phyloP scores from a whole-genome alignment of 30 jellyfish, hydroid and myxozoan genomes.

The Cassiopea xamachana region DNA sequence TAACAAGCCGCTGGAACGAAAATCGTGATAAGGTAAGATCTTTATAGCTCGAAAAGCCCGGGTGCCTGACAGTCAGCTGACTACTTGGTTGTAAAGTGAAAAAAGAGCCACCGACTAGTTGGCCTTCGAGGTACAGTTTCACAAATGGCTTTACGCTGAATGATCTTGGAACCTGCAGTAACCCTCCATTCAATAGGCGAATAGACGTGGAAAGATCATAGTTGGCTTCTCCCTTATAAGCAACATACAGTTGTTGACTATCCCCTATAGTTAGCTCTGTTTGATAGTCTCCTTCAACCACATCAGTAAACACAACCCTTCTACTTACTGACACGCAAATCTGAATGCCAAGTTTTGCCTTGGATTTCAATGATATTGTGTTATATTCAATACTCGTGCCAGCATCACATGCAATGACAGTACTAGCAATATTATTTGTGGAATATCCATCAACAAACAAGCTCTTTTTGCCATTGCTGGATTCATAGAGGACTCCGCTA shows the following conservation, averaged over 20 bases:
- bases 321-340: constrained; percentile 6
- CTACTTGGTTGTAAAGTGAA: constrained; percentile 44
- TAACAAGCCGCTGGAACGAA: constrained; percentile 21
- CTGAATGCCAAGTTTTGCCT: constrained; percentile 44
- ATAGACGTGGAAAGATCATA: constrained; percentile 49
- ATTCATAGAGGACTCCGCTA: constrained; percentile 39
- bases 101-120: constrained; percentile 45
- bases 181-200: constrained; percentile 35
- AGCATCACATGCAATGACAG: constrained; percentile 64
- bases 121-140: constrained; percentile 45
- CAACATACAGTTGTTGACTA: constrained; percentile 53
- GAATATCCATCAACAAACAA: constrained; percentile 43
- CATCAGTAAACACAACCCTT: constrained; percentile 45
- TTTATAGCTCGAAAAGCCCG: constrained; percentile 46
- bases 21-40: constrained; percentile 36
- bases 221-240: constrained; percentile 56
- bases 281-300: constrained; percentile 33
- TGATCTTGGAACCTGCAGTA: constrained; percentile 51
- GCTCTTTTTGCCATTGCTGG: not conserved
- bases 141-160: constrained; percentile 39
- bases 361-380: not conserved
- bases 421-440: not conserved
- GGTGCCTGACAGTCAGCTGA: constrained; percentile 47
- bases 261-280: constrained; percentile 24
- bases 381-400: constrained; percentile 56